These are phyloP conservation scores for Tiliqua scincoides DNA, from an alignment of 2,113 vertebrate species.

Conservation along the genomic window DNA sequence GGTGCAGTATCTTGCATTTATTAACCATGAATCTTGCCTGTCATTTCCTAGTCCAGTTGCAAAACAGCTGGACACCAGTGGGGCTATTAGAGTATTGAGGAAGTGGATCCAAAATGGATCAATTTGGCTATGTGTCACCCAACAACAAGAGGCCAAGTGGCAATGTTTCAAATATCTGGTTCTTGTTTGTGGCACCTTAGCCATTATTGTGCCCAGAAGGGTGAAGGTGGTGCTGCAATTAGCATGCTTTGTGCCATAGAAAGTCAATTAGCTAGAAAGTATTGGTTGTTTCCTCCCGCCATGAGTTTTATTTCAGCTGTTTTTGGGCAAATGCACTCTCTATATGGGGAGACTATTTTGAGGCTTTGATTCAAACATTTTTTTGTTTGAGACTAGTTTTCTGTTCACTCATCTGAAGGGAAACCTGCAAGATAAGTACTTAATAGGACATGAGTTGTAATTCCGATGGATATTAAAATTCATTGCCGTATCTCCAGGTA, in stretches of 20 bases:
- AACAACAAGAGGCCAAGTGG: neutral
- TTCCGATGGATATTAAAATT: neutral
- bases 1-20: neutral
- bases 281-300: neutral
- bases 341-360: neutral
- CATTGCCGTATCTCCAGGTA: accelerated
- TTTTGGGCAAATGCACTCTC: neutral
- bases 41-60: too few relatives aligned
- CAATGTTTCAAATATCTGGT: neutral
- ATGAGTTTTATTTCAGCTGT: neutral
- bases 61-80: neutral
- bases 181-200: neutral
- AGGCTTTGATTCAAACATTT: neutral
- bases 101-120: neutral
- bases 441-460: neutral
- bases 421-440: neutral
- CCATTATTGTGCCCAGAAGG: neutral
- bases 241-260: neutral
- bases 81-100: neutral
- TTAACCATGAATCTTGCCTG: neutral
- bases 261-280: neutral
- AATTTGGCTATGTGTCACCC: neutral
- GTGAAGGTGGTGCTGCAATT: too few relatives aligned
- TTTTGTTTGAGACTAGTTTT: neutral
- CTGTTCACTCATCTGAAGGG: neutral